A percentile compares a stretch with the other conserved stretches of the same genome.
Evolutionary conservation across 2,113 vertebrate genomes (phyloP).

Genomic region (Stigmatopora argus): DNA sequence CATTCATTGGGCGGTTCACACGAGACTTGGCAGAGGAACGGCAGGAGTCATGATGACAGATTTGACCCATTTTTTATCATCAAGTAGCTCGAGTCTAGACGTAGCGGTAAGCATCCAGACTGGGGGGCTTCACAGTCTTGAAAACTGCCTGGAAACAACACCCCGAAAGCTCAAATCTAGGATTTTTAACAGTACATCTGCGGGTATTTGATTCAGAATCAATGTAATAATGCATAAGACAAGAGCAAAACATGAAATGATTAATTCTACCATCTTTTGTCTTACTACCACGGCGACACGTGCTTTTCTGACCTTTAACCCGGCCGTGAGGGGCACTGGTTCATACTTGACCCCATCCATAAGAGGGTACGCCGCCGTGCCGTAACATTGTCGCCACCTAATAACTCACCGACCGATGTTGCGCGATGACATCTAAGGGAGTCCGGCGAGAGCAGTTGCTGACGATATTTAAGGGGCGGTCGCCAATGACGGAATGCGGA

Average conservation of each 20-base stretch:
- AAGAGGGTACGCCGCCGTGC: neutral
- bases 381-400: slow-evolving; percentile 1
- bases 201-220: too few relatives aligned
- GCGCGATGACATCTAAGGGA: neutral
- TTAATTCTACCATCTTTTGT: too few relatives aligned
- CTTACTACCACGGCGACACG: too few relatives aligned
- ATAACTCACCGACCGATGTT: neutral
- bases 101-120: neutral
- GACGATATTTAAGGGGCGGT: neutral
- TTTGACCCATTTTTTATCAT: slow-evolving; percentile 34
- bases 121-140: neutral
- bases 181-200: too few relatives aligned
- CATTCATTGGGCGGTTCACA: neutral
- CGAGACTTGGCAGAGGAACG: neutral
- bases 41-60: slow-evolving; percentile 5
- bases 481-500: neutral
- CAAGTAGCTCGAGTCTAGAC: neutral
- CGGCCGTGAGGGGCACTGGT: neutral
- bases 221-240: too few relatives aligned
- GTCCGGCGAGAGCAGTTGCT: neutral
- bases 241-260: too few relatives aligned
- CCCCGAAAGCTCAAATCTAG: too few relatives aligned
- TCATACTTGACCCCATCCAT: neutral
- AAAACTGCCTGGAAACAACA: neutral
- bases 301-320: neutral